Evolutionary conservation across 1,140 invertebrate species (phyloP), one percentile per base, ranked within the genome.

Genomic region (Cylas formicarius): DNA sequence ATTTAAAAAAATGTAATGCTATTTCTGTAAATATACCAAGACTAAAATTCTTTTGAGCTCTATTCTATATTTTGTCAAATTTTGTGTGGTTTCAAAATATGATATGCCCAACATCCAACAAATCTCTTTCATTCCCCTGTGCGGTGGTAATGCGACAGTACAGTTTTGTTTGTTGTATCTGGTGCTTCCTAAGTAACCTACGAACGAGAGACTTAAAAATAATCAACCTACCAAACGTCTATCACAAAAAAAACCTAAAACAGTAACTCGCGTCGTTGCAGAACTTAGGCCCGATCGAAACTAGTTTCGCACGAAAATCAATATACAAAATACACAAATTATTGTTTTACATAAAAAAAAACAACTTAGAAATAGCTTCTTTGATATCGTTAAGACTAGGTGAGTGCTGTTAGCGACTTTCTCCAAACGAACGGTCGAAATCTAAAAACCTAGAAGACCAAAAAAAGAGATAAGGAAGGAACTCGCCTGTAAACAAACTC

Each of bases 331-430:
- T 37, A 36, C 29, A 7, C 29, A 46, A 21, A 4, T 31, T 44
- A 33, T 20, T 24, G 22, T 19, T 27, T 27, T 14, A 33, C 24
- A 14, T n/a, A 10, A 13, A 36, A 20, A 29, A 22, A 21, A 37
- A 23, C 34, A 23, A 37, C 13, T 9, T 39, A 38, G 16, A 46
- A 38, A 21, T 36, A 42, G 33, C 47, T 51, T 56, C 55, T 56
- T 56, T 56, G 55, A 56, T 56, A 56, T 56, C 53, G 27, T 52
- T 51, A 54, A 56, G 55, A 56, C 55, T 56, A 56, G 55, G 55
- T 56, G 50, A 44, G 55, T 54, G 48, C 52, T 56, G 50, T 56
- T 56, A 53, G 45, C 48, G 39, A 37, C 19, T 47, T 43, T 49
- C 36, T 38, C 38, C 37, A 47, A 14, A 23, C 39, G 42, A 42